A percentile compares a stretch with the other conserved stretches of the same genome.
Conservation (phyloP, 2,888 invertebrate genomes). For the Conops quadrifasciatus region DNA sequence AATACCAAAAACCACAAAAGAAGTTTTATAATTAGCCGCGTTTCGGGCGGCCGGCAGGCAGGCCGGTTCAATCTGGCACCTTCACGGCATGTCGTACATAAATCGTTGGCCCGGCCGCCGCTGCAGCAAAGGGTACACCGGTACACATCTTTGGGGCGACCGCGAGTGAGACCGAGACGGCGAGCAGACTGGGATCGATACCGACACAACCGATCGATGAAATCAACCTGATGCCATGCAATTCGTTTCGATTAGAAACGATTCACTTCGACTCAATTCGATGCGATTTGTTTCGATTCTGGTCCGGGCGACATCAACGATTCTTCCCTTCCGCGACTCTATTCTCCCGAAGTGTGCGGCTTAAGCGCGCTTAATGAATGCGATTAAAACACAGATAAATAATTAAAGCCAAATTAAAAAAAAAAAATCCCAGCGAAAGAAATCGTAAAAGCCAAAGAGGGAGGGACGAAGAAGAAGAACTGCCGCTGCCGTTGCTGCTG, state of each 20-base stretch:
- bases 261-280: neutral
- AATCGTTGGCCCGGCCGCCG: slow-evolving; percentile 17
- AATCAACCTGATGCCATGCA: neutral
- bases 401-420: slow-evolving; percentile 21
- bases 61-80: slow-evolving; percentile 29
- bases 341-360: slow-evolving; percentile 27
- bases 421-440: neutral
- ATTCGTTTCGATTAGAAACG: slow-evolving; percentile 1
- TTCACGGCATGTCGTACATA: slow-evolving; percentile 31
- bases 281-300: no score
- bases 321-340: neutral
- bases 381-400: slow-evolving; percentile 44
- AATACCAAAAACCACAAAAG: neutral
- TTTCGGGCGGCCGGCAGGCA: slow-evolving; percentile 5
- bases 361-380: slow-evolving; percentile 41
- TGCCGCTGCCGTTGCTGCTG: neutral
- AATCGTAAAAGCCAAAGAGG: neutral
- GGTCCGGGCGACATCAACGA: neutral
- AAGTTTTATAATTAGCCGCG: slow-evolving; percentile 32
- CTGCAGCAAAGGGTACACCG: neutral
- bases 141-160: no score
- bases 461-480: neutral
- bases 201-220: neutral
- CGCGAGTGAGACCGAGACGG: no score
- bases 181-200: no score